A percentile compares a stretch with the other conserved stretches of the same genome.
These are phyloP conservation scores for Leptodirus hochenwartii DNA, from an alignment of 2,888 invertebrate species.

Conservation along the genomic window DNA sequence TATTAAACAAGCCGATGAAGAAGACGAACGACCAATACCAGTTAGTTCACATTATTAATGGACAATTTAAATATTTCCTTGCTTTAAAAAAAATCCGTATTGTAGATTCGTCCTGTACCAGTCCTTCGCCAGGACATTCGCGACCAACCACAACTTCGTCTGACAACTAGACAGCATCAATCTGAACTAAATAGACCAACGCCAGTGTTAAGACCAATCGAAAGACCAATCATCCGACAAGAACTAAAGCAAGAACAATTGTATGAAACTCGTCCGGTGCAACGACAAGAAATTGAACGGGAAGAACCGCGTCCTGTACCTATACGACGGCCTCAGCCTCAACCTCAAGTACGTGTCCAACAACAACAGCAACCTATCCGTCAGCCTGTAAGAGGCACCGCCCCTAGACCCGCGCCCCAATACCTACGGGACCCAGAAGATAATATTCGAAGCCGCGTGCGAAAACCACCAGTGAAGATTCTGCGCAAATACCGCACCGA, in stretches of 20 bases:
- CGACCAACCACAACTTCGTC: conserved; percentile 14
- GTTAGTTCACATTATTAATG: too few species aligned
- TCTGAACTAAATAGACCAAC: conserved; percentile 14
- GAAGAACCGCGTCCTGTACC: conserved; percentile 14
- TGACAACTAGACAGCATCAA: conserved; percentile 4
- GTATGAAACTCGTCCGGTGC: conserved; percentile 10
- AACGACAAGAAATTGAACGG: conserved; percentile 16
- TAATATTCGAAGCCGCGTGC: conserved; percentile 14
- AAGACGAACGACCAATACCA: conserved; percentile 5
- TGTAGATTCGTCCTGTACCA: conserved; percentile 19
- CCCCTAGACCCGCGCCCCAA: conserved; percentile 18
- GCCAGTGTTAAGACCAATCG: conserved; percentile 9
- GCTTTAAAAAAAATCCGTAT: conserved; percentile 6
- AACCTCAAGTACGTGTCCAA: conserved; percentile 11
- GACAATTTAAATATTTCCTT: too few species aligned
- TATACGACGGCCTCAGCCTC: conserved; percentile 7
- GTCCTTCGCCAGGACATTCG: conserved; percentile 21
- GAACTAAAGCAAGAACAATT: conserved; percentile 8
- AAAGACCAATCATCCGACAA: conserved; percentile 9
- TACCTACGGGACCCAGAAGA: conserved; percentile 18
- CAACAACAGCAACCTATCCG: conserved; percentile 23
- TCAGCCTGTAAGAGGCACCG: conserved; percentile 7
- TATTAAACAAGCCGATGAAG: conserved; percentile 15
- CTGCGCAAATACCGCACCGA: conserved; percentile 50
- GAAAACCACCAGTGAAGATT: conserved; percentile 26